phyloP scores from a whole-genome alignment of 1,140 invertebrate species.

The Littorina saxatilis region DNA sequence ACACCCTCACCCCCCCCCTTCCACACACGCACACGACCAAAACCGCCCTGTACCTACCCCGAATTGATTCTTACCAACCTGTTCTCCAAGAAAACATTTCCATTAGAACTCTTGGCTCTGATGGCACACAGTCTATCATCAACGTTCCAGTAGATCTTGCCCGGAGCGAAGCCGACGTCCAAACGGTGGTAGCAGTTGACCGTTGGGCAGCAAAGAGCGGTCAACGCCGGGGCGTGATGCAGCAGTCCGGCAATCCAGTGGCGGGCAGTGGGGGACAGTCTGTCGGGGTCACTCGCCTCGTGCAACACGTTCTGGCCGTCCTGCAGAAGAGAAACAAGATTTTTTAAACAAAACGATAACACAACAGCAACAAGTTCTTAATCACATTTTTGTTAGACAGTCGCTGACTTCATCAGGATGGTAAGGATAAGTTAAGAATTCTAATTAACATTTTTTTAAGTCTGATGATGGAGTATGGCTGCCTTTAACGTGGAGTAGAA shows the following conservation, averaged over 20 bases:
- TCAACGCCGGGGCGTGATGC: conserved; percentile 33
- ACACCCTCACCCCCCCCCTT: no score
- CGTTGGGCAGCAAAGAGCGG: conserved; percentile 31
- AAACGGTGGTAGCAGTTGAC: conserved; percentile 42
- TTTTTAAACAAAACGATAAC: background rate
- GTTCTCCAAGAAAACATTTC: conserved; percentile 31
- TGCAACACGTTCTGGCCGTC: conserved; percentile 33
- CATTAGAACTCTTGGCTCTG: background rate
- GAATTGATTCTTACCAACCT: background rate
- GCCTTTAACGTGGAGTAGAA: background rate
- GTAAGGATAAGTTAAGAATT: no score
- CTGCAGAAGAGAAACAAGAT: background rate
- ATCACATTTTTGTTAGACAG: background rate
- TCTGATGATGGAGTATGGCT: background rate
- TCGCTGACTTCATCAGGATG: no score
- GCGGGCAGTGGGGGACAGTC: conserved; percentile 23
- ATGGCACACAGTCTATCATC: conserved; percentile 5
- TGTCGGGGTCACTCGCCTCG: conserved; percentile 10
- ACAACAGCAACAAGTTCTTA: background rate
- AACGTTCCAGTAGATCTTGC: conserved; percentile 29
- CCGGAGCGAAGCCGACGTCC: background rate
- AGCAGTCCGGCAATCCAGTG: conserved; percentile 42
- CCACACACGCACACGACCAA: no score
- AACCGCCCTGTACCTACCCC: no score
- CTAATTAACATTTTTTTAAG: background rate